phyloP scores from a whole-genome alignment of 2,888 invertebrate species.

The Chironomus riparius region DNA sequence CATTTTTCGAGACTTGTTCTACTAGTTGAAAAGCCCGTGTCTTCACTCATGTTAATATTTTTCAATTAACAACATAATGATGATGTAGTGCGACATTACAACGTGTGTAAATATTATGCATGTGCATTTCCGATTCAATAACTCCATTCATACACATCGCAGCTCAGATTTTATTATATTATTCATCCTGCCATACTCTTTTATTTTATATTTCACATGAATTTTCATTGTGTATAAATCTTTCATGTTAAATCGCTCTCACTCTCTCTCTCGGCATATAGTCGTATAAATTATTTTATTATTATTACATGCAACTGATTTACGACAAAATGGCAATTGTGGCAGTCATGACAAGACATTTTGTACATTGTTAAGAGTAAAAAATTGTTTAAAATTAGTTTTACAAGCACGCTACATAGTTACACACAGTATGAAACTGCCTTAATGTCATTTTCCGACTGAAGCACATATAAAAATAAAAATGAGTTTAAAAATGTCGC shows the following conservation, averaged over 20 bases:
- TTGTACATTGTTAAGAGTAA: background rate
- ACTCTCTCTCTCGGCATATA: too few relatives aligned
- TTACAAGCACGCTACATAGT: background rate
- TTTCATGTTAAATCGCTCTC: too few relatives aligned
- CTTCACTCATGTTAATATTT: background rate
- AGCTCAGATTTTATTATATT: background rate
- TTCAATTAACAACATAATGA: background rate
- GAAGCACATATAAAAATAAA: too few relatives aligned
- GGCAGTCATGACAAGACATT: constrained; percentile 4
- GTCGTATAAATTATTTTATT: background rate
- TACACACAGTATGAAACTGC: background rate
- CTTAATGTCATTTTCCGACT: too few relatives aligned
- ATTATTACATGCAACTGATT: constrained; percentile 1
- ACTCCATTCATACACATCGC: background rate
- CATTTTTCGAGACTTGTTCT: background rate
- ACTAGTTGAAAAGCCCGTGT: constrained; percentile 3
- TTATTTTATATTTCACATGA: too few relatives aligned
- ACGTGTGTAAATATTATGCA: background rate
- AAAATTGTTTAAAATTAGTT: background rate
- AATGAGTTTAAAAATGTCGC: too few relatives aligned
- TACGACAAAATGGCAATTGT: constrained; percentile 12
- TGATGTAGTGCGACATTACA: background rate
- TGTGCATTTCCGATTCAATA: background rate
- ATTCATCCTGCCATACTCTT: too few relatives aligned
- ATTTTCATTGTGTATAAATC: too few relatives aligned